A percentile compares a stretch with the other conserved stretches of the same genome.
phyloP scores from a whole-genome alignment of 1,140 invertebrate species.

The Saccostrea glomerata region DNA sequence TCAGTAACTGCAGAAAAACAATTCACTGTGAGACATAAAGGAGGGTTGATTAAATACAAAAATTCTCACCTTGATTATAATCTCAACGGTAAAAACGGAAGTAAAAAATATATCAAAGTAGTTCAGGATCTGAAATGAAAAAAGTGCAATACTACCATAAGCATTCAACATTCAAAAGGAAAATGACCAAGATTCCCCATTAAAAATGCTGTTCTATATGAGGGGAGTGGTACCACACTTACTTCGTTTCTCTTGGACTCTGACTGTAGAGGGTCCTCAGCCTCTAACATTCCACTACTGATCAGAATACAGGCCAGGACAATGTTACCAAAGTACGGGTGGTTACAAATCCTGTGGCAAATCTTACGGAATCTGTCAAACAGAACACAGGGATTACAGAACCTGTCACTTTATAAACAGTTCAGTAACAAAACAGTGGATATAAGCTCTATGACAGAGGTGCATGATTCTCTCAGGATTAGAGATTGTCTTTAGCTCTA shows the following conservation, averaged over 20 bases:
- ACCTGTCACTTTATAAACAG: too few species aligned
- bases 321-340: constrained; percentile 96
- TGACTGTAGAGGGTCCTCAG: constrained; percentile 95
- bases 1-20: too few species aligned
- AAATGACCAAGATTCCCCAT: too few species aligned
- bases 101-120: constrained; percentile 99
- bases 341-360: constrained; percentile 97
- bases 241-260: constrained; percentile 87
- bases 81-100: constrained; percentile 98
- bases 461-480: too few species aligned
- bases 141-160: too few species aligned
- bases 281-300: constrained; percentile 97
- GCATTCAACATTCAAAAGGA: too few species aligned
- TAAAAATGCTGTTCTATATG: neutral
- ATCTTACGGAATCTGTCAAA: constrained; percentile 93
- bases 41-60: too few species aligned
- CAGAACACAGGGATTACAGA: neutral
- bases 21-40: too few species aligned
- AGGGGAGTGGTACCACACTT: constrained; percentile 40
- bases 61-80: constrained; percentile 89
- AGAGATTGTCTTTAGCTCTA: too few species aligned
- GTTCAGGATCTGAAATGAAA: constrained; percentile 89
- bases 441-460: too few species aligned
- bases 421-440: too few species aligned
- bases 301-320: constrained; percentile 99